A percentile compares a stretch with the other conserved stretches of the same genome.
These are phyloP conservation scores for Latrodectus geometricus DNA, from an alignment of 1,140 invertebrate genomes.

Conservation along the genomic window DNA sequence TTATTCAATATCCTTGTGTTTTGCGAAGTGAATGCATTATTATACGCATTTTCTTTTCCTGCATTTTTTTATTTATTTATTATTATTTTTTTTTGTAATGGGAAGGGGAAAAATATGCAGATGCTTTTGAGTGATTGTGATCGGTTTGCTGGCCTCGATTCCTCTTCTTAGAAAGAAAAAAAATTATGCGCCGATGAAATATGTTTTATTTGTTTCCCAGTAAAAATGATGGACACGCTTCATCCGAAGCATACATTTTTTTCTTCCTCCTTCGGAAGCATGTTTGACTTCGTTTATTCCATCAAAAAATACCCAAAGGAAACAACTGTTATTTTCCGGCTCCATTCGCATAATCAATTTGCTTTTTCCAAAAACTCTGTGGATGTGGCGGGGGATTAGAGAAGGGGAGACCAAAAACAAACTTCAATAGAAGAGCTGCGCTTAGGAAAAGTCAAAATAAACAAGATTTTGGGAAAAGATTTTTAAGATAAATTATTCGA, in stretches of 20 bases:
- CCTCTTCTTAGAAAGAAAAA: conserved; percentile 6
- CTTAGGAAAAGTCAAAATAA: conserved; percentile 48
- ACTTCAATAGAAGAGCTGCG: conserved; percentile 11
- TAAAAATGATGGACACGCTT: conserved; percentile 56
- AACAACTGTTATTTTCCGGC: conserved; percentile 60
- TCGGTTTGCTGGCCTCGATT: conserved; percentile 14
- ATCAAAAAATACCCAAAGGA: conserved; percentile 54
- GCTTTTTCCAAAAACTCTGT: conserved; percentile 30
- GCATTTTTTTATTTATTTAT: too few relatives aligned
- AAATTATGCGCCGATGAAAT: conserved; percentile 45
- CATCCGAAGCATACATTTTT: conserved; percentile 26
- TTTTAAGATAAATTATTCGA: conserved; percentile 61
- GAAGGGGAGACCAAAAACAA: neutral
- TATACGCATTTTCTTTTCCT: conserved; percentile 43
- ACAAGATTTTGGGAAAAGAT: conserved; percentile 49
- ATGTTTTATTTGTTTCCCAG: conserved; percentile 59
- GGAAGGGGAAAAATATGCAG: conserved; percentile 56
- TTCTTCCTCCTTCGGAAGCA: conserved; percentile 26
- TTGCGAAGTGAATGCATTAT: conserved; percentile 55
- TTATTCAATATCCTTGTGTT: conserved; percentile 61
- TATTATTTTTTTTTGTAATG: conserved; percentile 39
- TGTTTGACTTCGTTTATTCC: conserved; percentile 48
- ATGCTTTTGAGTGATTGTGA: conserved; percentile 54
- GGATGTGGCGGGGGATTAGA: neutral
- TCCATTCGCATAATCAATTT: conserved; percentile 61